These are phyloP conservation scores for Lagopus muta DNA, from an alignment of 2,113 vertebrate genomes.

Conservation along the genomic window DNA sequence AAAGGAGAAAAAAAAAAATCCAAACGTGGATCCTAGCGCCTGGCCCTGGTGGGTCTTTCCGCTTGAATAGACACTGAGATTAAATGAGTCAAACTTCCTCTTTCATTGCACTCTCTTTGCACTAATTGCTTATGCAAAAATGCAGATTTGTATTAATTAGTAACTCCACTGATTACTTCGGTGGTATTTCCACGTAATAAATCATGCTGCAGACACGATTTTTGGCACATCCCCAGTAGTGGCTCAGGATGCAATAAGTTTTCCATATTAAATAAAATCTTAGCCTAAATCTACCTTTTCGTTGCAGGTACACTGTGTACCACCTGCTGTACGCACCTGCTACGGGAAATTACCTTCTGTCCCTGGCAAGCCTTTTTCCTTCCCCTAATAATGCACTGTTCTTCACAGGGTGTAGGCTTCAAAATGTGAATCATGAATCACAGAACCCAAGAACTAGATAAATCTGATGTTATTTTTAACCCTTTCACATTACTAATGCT, in stretches of 20 bases:
- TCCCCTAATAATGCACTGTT: slow-evolving; percentile 49
- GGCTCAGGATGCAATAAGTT: slow-evolving; percentile 80
- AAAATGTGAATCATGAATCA: slow-evolving; percentile 61
- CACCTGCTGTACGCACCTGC: slow-evolving; percentile 86
- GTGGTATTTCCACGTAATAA: slow-evolving; percentile 91
- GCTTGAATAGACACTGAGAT: slow-evolving; percentile 85
- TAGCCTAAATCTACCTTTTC: slow-evolving; percentile 82
- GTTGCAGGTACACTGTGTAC: slow-evolving; percentile 78
- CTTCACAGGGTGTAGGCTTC: slow-evolving; percentile 53
- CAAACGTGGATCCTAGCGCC: slow-evolving; percentile 79
- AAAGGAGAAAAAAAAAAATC: slow-evolving; percentile 78
- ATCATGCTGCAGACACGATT: slow-evolving; percentile 86
- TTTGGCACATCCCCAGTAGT: slow-evolving; percentile 85
- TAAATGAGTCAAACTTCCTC: slow-evolving; percentile 88
- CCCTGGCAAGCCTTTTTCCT: slow-evolving; percentile 73
- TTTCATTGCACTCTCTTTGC: slow-evolving; percentile 83
- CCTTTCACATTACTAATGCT: neutral
- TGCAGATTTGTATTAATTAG: slow-evolving; percentile 96
- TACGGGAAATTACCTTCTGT: slow-evolving; percentile 80
- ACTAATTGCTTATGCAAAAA: slow-evolving; percentile 96
- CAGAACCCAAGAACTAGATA: slow-evolving; percentile 12
- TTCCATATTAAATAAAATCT: slow-evolving; percentile 85
- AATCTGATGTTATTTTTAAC: slow-evolving; percentile 46
- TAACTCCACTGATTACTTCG: slow-evolving; percentile 91
- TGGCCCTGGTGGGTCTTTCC: slow-evolving; percentile 84